phyloP scores from a whole-genome alignment of 2,888 invertebrate genomes.

The Odontocerum albicorne region DNA sequence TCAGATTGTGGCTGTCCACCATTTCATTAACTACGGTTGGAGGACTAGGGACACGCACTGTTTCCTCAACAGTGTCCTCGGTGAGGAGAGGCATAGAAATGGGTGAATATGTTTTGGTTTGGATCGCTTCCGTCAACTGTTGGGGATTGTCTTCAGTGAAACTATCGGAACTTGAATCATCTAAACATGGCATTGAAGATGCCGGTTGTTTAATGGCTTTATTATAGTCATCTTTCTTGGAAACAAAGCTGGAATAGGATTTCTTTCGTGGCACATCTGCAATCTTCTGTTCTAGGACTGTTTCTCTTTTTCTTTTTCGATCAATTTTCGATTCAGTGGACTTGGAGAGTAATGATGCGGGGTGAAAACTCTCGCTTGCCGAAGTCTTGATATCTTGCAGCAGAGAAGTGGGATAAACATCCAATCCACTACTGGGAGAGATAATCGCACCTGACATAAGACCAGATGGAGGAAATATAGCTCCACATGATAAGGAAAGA shows the following conservation, averaged over 20 bases:
- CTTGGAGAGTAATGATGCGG: not conserved
- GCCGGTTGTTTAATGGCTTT: constrained; percentile 40
- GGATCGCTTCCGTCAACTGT: constrained; percentile 37
- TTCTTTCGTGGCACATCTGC: not conserved
- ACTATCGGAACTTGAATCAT: constrained; percentile 45
- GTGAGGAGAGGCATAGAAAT: constrained; percentile 64
- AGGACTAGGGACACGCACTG: too few relatives aligned
- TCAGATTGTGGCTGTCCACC: not conserved
- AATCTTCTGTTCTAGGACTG: not conserved
- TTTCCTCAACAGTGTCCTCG: constrained; percentile 53
- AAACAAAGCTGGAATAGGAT: not conserved
- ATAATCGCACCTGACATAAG: not conserved
- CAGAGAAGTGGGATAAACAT: not conserved
- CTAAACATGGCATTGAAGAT: constrained; percentile 38
- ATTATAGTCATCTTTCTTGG: not conserved
- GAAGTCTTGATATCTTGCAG: not conserved
- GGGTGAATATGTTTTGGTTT: constrained; percentile 46
- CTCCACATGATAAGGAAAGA: constrained; percentile 39
- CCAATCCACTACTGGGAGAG: not conserved
- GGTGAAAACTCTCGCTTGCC: not conserved
- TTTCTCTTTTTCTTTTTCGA: not conserved
- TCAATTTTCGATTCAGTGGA: too few relatives aligned
- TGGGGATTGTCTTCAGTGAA: constrained; percentile 44
- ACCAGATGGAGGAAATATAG: constrained; percentile 16
- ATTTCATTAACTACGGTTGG: not conserved